Conservation (phyloP, 2,113 vertebrate genomes). For the Australoheros scitulus region DNA sequence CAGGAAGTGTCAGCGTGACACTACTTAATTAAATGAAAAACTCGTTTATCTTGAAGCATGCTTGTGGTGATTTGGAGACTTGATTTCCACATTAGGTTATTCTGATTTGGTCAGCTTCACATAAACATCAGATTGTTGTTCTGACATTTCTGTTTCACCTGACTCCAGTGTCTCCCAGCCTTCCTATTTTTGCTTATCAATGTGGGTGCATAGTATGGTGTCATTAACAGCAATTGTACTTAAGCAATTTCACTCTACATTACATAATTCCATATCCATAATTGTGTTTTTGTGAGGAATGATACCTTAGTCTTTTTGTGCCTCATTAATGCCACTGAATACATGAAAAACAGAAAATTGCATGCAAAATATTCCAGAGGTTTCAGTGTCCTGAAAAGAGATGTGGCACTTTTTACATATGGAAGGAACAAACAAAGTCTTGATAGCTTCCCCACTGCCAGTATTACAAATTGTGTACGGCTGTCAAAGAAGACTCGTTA, state of each 20-base stretch:
- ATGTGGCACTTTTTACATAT: too few species aligned
- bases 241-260: not conserved
- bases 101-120: not conserved
- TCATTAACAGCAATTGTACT: not conserved
- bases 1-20: constrained; percentile 2
- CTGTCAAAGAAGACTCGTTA: not conserved
- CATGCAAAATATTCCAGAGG: too few species aligned
- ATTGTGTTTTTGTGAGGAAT: not conserved
- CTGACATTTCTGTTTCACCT: not conserved
- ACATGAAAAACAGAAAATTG: too few species aligned
- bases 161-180: not conserved
- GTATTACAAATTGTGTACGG: not conserved
- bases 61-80: not conserved
- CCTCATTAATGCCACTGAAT: not conserved
- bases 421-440: not conserved
- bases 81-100: not conserved
- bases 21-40: constrained; percentile 2
- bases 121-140: not conserved
- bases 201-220: not conserved
- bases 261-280: not conserved
- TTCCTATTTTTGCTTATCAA: not conserved
- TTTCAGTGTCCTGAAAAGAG: too few species aligned
- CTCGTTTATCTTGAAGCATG: not conserved
- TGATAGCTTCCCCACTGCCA: not conserved
- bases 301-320: not conserved